A percentile compares a stretch with the other conserved stretches of the same genome.
Conservation (phyloP, 2,888 invertebrate genomes). For the Drosophila peninsularis region DNA sequence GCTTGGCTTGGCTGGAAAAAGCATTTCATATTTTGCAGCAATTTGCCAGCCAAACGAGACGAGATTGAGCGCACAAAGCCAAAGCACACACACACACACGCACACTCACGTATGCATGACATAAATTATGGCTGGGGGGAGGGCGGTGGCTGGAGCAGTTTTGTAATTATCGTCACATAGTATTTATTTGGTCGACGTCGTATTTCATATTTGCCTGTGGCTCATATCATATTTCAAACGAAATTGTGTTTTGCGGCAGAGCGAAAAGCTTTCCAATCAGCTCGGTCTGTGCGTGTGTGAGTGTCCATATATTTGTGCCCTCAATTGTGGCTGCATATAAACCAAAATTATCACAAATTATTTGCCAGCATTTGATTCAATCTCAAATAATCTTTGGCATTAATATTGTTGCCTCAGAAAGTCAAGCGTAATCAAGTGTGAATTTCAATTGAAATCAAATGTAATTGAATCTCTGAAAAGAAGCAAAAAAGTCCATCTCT, state of each 20-base stretch:
- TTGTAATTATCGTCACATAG: constrained; percentile 52
- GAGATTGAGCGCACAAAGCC: constrained; percentile 53
- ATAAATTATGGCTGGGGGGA: constrained; percentile 31
- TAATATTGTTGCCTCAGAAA: background rate
- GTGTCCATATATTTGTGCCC: background rate
- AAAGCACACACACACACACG: constrained; percentile 2
- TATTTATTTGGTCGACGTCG: constrained; percentile 44
- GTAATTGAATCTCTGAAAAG: background rate
- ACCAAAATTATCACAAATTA: constrained; percentile 17
- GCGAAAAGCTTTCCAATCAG: constrained; percentile 23
- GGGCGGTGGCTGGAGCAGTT: constrained; percentile 18
- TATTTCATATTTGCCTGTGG: constrained; percentile 20
- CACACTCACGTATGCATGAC: background rate
- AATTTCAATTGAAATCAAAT: constrained; percentile 6
- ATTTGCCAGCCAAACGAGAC: constrained; percentile 54
- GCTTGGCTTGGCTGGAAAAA: constrained; percentile 27
- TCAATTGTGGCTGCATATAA: constrained; percentile 16
- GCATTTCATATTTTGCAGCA: constrained; percentile 66
- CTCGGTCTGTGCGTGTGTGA: background rate
- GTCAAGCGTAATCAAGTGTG: background rate
- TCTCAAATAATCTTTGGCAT: constrained; percentile 19
- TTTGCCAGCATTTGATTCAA: constrained; percentile 10
- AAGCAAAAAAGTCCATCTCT: background rate
- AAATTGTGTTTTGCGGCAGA: constrained; percentile 38
- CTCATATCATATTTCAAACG: constrained; percentile 35